Evolutionary conservation across 2,888 invertebrate species (phyloP), one percentile per base, ranked within the genome.

Genomic region (Phragmatobia fuliginosa): DNA sequence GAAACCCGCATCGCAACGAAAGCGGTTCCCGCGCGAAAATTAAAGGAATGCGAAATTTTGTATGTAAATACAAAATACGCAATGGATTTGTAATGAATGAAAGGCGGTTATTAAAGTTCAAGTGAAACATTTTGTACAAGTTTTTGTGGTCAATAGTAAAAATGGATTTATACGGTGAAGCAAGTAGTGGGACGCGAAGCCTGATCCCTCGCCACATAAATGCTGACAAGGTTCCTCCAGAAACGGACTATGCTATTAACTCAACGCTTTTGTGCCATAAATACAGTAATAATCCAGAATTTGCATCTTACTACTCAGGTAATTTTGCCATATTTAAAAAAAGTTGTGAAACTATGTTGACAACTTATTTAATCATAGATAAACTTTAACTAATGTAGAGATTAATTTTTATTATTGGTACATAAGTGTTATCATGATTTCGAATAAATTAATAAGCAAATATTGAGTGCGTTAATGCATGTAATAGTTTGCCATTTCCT

Each of bases 301-400:
- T 94, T 71, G 82, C 81, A 61, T 82, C 92, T 28, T 95, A 95
- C 80, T 85, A 89, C 64, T 80, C 89, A 91, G 95, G 95, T 95
- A 90, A 87, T 67, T 66, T 62, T 70, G 56, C 62, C 8, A 38
- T 60, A 64, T 52, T 18, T n/a, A 60, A 36, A 49, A 65, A 64
- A 59, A 38, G 38, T 62, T 66, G n/a, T 45, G 66, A 58, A 70
- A 66, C 18, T 36, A n/a, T 68, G 63, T 21, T 59, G 58, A 10
- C 58, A 68, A 58, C 59, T 63, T 49, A 11, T 41, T 45, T 49
- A 62, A 28, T 6, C 56, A 31, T 56, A 32, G 18, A 31, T 32
- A 58, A 62, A 62, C 33, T 18, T 18, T 45, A 52, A 33, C 14
- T 56, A 25, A 21, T 16, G 28, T 49, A 16, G 16, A 31, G 18